Evolutionary conservation across 2,888 invertebrate species (phyloP).

Genomic region (Drosophila setosimentum): DNA sequence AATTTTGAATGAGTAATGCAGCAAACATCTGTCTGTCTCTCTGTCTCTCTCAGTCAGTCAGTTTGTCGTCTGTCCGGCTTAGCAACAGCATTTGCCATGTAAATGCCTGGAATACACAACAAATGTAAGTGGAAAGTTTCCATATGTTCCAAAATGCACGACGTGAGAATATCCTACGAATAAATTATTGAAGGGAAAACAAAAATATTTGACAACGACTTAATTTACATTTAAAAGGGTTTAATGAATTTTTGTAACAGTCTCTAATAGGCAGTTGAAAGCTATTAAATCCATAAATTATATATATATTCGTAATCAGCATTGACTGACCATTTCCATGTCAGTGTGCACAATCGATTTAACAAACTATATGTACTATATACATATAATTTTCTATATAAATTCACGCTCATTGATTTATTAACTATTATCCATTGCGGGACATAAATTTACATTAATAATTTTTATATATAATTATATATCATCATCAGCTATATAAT

Average conservation of each 20-base stretch:
- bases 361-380: neutral
- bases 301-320: neutral
- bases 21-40: slow-evolving; percentile 22
- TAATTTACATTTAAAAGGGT: no score
- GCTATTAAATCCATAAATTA: neutral
- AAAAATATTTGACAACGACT: no score
- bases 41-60: neutral
- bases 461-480: no score
- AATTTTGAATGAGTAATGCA: slow-evolving; percentile 66
- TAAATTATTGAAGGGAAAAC: neutral
- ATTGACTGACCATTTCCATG: neutral
- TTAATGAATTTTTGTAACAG: neutral
- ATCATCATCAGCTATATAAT: no score
- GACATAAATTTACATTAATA: no score
- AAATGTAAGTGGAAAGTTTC: slow-evolving; percentile 10
- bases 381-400: neutral
- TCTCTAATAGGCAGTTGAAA: neutral
- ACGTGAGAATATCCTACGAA: slow-evolving; percentile 22
- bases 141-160: neutral
- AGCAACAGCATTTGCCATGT: slow-evolving; percentile 66
- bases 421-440: neutral
- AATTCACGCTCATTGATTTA: neutral
- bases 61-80: slow-evolving; percentile 52
- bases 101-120: slow-evolving; percentile 40
- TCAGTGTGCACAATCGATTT: neutral